Evolutionary conservation across 2,888 invertebrate genomes (phyloP).

Genomic region (Leptopilina drosophilae): DNA sequence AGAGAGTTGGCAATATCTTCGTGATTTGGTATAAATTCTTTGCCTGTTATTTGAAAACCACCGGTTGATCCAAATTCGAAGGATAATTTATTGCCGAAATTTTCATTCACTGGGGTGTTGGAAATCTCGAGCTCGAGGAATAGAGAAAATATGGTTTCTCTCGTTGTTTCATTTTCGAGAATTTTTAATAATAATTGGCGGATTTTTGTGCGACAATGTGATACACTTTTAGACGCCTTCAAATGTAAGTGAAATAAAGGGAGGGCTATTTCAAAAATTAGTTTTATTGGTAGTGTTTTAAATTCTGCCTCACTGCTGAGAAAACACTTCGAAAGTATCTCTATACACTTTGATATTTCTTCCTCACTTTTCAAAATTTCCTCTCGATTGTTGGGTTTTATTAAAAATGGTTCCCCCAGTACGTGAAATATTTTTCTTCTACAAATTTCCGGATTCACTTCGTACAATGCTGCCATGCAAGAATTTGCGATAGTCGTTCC

Average conservation of each 20-base stretch:
- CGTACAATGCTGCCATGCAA: constrained; percentile 79
- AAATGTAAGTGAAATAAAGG: constrained; percentile 70
- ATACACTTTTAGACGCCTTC: constrained; percentile 63
- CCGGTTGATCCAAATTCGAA: constrained; percentile 67
- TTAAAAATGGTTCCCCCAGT: constrained; percentile 69
- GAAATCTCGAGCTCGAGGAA: constrained; percentile 61
- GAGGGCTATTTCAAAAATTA: constrained; percentile 64
- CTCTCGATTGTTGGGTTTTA: constrained; percentile 39
- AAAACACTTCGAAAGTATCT: constrained; percentile 72
- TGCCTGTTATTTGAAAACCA: constrained; percentile 63
- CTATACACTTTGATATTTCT: constrained; percentile 70
- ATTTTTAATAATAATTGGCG: constrained; percentile 63
- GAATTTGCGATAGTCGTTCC: constrained; percentile 79
- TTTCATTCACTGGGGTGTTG: constrained; percentile 58
- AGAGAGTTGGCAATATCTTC: constrained; percentile 71
- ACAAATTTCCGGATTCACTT: constrained; percentile 77
- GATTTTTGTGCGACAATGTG: constrained; percentile 61
- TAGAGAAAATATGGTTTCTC: constrained; percentile 61
- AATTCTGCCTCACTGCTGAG: constrained; percentile 68
- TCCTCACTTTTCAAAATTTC: constrained; percentile 61
- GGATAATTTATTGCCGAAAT: constrained; percentile 66
- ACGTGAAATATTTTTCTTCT: constrained; percentile 73
- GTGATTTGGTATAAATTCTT: constrained; percentile 62
- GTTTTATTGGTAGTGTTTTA: constrained; percentile 67
- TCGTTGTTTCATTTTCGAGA: constrained; percentile 57